Evolutionary conservation across 2,888 invertebrate species (phyloP), one percentile per base, ranked within the genome.

Genomic region (Heliconius sara): DNA sequence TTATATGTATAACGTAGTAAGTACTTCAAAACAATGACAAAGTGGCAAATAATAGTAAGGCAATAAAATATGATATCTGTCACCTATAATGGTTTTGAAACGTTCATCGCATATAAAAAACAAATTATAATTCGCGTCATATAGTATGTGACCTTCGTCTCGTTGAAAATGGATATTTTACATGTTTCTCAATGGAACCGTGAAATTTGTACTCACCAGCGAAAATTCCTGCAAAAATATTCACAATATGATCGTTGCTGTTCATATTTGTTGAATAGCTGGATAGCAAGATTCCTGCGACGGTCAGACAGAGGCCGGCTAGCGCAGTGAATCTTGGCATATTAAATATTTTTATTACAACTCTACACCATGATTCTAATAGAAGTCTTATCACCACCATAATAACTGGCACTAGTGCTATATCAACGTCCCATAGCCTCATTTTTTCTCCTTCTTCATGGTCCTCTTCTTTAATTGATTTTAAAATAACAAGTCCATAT

Each of bases 401-500:
- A 83, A 96, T 92, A 83, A 97, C 93, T 0, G 97, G 96, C 75
- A 96, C 96, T 78, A 96, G 88, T 4, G 96, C 94, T 77, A 97
- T 91, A 81, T 96, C 95, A 79, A 96, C 94, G 71, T 96, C 96
- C 96, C 96, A 96, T 85, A 97, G 90, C 79, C 88, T 91, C 84
- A 94, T 85, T 78, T 87, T 84, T 79, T 90, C 92, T 22, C 89
- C 89, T 77, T 90, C 88, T n/a, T 92, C 94, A 80, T 92, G 92
- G 22, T 92, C 95, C 82, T 95, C 95, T 80, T 93, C 92, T 66
- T 95, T 88, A 71, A 95, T 92, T 13, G 94, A 91, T 85, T 95
- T 96, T 74, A 96, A 86, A 82, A 96, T 92, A 70, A 96, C 91
- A 67, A 96, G 88, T 68, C 96, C 96, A 87, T 96, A 96, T 76